Percentiles rank a stretch among this genome's conserved stretches.
phyloP scores from a whole-genome alignment of 2,113 vertebrate genomes.

The Scopus umbretta region DNA sequence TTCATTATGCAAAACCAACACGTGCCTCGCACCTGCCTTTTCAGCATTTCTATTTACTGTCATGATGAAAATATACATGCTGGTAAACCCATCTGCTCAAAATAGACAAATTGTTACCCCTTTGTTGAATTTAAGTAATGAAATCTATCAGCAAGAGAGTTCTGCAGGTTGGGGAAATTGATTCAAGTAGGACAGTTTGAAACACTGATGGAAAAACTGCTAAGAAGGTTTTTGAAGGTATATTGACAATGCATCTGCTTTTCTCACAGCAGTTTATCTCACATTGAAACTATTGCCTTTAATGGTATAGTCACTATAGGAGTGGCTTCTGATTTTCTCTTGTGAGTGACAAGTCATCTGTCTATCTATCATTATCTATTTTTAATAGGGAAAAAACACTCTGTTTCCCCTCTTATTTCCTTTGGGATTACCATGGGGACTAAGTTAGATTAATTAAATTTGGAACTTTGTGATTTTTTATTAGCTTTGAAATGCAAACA shows the following conservation, averaged over 20 bases:
- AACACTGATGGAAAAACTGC: not conserved
- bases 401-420: not conserved
- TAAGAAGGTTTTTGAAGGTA: not conserved
- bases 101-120: not conserved
- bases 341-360: not conserved
- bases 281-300: not conserved
- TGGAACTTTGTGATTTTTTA: not conserved
- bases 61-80: not conserved
- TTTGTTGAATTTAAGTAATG: not conserved
- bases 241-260: not conserved
- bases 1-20: not conserved
- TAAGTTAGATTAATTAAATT: not conserved
- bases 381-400: not conserved
- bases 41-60: not conserved
- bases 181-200: not conserved
- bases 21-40: not conserved
- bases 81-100: conserved; percentile 1
- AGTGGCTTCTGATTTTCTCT: not conserved
- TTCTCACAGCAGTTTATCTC: not conserved
- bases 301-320: not conserved
- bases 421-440: not conserved
- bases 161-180: not conserved
- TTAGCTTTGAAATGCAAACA: not conserved
- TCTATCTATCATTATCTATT: not conserved
- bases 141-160: not conserved